A percentile compares a stretch with the other conserved stretches of the same genome.
Conservation (phyloP, 1,140 invertebrate genomes). For the Euwallacea fornicatus region DNA sequence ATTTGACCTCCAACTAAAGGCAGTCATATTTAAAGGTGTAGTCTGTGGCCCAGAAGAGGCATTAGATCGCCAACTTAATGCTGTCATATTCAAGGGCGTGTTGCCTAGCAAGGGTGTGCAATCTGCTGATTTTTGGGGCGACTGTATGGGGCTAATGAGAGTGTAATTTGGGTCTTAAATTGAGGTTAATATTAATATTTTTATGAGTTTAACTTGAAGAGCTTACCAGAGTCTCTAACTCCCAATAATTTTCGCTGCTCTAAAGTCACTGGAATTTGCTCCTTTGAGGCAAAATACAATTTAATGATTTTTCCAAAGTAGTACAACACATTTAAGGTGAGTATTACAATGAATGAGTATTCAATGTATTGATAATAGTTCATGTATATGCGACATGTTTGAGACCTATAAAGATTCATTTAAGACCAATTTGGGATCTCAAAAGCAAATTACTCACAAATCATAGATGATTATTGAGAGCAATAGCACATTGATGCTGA, state of each 20-base stretch:
- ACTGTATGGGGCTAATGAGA: constrained; percentile 35
- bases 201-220: not conserved
- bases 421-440: not conserved
- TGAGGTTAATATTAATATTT: not conserved
- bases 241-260: constrained; percentile 52
- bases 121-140: constrained; percentile 3
- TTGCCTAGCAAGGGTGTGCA: constrained; percentile 1
- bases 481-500: constrained; percentile 44
- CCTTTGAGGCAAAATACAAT: constrained; percentile 43
- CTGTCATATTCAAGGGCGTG: constrained; percentile 20
- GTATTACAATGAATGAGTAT: constrained; percentile 45
- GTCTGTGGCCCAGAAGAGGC: constrained; percentile 17
- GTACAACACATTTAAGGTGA: constrained; percentile 53
- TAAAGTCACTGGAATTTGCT: constrained; percentile 50
- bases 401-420: constrained; percentile 41
- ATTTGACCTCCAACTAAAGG: constrained; percentile 49
- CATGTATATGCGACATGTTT: constrained; percentile 43
- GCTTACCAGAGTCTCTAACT: constrained; percentile 47
- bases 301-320: constrained; percentile 53
- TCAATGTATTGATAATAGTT: constrained; percentile 50
- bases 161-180: constrained; percentile 44
- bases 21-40: constrained; percentile 51
- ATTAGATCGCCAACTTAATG: constrained; percentile 23
- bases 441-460: constrained; percentile 43
- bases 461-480: constrained; percentile 47